These are phyloP conservation scores for Didymodactylos carnosus DNA, from an alignment of 2,888 invertebrate species.

Conservation along the genomic window DNA sequence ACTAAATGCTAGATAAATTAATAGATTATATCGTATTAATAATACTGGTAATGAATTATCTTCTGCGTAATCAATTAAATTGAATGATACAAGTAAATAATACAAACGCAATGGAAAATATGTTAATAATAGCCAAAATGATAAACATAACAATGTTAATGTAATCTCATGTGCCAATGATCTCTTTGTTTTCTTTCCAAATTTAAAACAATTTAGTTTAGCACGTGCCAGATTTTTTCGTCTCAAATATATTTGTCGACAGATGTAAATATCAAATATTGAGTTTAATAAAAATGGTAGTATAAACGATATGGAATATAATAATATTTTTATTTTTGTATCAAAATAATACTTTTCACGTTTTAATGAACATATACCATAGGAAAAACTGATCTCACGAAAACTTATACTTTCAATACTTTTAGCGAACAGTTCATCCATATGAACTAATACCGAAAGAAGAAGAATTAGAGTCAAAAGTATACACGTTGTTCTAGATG, in stretches of 20 bases:
- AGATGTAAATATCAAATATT: background rate
- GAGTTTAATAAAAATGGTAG: background rate
- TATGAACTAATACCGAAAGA: background rate
- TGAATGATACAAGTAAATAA: background rate
- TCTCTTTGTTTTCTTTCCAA: background rate
- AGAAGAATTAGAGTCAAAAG: background rate
- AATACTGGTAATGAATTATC: background rate
- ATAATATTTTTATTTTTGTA: background rate
- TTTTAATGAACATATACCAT: background rate
- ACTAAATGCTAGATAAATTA: background rate
- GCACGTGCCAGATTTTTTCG: too few species aligned
- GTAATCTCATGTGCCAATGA: background rate
- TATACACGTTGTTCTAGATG: background rate
- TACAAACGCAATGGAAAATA: background rate
- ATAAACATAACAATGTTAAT: background rate
- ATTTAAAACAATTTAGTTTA: too few species aligned
- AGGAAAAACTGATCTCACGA: background rate
- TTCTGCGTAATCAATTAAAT: background rate
- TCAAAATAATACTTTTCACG: background rate
- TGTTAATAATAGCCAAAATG: background rate
- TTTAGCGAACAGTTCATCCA: background rate
- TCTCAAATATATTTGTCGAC: background rate
- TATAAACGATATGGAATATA: background rate
- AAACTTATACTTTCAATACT: background rate
- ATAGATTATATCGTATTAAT: background rate